These are phyloP conservation scores for Yoshiicerus persimilis DNA, from an alignment of 1,140 invertebrate species.

Conservation along the genomic window DNA sequence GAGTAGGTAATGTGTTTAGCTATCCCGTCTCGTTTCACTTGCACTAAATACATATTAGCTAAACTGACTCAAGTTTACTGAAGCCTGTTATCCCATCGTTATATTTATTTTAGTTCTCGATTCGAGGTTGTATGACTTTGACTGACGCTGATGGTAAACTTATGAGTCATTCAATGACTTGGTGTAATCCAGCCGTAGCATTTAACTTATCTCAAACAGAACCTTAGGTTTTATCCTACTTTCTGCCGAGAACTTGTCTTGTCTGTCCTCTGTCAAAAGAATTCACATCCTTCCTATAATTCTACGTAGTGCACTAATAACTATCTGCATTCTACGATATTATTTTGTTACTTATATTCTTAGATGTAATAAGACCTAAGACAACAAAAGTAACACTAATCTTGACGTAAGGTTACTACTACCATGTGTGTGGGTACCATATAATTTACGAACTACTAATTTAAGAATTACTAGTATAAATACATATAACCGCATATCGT, in stretches of 20 bases:
- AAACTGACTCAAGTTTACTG: neutral
- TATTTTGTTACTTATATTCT: neutral
- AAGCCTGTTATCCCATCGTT: neutral
- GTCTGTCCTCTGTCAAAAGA: slow-evolving; percentile 1
- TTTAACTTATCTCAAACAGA: neutral
- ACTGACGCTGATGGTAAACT: neutral
- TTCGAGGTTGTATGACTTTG: neutral
- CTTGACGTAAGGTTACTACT: neutral
- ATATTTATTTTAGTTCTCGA: neutral
- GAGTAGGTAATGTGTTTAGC: neutral
- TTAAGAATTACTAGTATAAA: too few relatives aligned
- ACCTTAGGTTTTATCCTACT: neutral
- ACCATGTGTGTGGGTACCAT: neutral
- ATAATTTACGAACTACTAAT: neutral
- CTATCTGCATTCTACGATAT: too few relatives aligned
- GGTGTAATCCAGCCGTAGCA: neutral
- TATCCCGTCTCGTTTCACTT: neutral
- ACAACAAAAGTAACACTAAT: neutral
- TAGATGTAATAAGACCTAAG: neutral
- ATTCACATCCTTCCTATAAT: neutral
- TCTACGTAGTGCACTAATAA: neutral
- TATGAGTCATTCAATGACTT: neutral
- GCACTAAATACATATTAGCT: neutral
- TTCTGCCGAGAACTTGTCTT: neutral
- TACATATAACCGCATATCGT: neutral